phyloP scores from a whole-genome alignment of 1,140 invertebrate genomes.

The Leptinotarsa lineolata region DNA sequence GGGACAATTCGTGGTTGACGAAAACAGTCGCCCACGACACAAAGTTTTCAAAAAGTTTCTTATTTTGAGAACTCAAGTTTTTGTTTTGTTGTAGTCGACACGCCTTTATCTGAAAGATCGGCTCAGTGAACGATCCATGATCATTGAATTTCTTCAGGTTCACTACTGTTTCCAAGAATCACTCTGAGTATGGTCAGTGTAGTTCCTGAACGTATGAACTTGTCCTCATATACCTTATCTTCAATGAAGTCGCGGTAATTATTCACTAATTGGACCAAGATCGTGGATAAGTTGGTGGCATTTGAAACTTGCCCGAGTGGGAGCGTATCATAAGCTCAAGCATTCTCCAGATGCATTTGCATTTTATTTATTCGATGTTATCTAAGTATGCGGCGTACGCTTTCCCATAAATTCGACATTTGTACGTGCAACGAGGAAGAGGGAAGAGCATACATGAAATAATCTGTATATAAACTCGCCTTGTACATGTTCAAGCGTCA shows the following conservation, averaged over 20 bases:
- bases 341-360: background rate
- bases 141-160: too few relatives aligned
- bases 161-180: too few relatives aligned
- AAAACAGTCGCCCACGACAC: too few relatives aligned
- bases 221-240: background rate
- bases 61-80: too few relatives aligned
- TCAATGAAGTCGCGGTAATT: background rate
- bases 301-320: background rate
- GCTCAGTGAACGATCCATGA: too few relatives aligned
- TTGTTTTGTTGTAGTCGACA: too few relatives aligned
- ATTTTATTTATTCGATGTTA: slow-evolving; percentile 1
- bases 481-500: background rate
- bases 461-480: background rate
- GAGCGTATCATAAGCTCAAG: background rate
- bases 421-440: slow-evolving; percentile 2
- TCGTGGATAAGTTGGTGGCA: background rate
- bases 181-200: too few relatives aligned
- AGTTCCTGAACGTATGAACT: background rate
- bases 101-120: too few relatives aligned
- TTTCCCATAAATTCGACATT: background rate
- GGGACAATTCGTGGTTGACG: too few relatives aligned
- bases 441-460: slow-evolving; percentile 8
- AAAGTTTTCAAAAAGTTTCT: too few relatives aligned
- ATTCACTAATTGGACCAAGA: background rate
- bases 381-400: background rate